Conservation (phyloP, 1,140 invertebrate species). For the Tenebrio molitor region DNA sequence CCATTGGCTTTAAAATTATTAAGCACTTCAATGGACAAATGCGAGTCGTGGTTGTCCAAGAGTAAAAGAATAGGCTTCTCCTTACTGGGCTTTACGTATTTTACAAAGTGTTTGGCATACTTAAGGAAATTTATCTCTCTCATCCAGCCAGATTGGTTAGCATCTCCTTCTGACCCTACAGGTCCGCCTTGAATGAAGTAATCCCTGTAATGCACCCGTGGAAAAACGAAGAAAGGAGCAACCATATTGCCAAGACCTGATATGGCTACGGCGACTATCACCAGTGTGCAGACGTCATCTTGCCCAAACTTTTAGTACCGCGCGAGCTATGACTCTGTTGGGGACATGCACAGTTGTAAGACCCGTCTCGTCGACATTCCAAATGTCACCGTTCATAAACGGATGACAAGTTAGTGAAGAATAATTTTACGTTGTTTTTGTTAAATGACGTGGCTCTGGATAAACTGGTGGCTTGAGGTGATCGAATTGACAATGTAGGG, state of each 20-base stretch:
- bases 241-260: constrained; percentile 9
- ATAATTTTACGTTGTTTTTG: constrained; percentile 57
- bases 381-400: constrained; percentile 62
- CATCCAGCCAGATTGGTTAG: constrained; percentile 49
- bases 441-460: constrained; percentile 64
- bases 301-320: constrained; percentile 65
- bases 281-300: constrained; percentile 65
- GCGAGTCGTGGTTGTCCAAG: constrained; percentile 31
- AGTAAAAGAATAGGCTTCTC: constrained; percentile 49
- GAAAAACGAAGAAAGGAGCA: constrained; percentile 49
- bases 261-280: constrained; percentile 55
- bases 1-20: constrained; percentile 40
- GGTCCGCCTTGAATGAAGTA: constrained; percentile 21
- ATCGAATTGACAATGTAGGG: not conserved
- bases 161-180: constrained; percentile 25
- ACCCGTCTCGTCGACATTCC: constrained; percentile 67
- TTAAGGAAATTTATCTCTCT: constrained; percentile 9
- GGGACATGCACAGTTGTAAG: constrained; percentile 66
- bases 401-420: constrained; percentile 60
- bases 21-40: not conserved
- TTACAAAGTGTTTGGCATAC: constrained; percentile 35
- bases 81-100: constrained; percentile 34
- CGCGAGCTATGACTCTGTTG: constrained; percentile 62
- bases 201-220: constrained; percentile 3
- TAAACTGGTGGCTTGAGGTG: constrained; percentile 64